A percentile compares a stretch with the other conserved stretches of the same genome.
These are phyloP conservation scores for Lepus timidus DNA, from an alignment of 2,113 vertebrate genomes.

Conservation along the genomic window DNA sequence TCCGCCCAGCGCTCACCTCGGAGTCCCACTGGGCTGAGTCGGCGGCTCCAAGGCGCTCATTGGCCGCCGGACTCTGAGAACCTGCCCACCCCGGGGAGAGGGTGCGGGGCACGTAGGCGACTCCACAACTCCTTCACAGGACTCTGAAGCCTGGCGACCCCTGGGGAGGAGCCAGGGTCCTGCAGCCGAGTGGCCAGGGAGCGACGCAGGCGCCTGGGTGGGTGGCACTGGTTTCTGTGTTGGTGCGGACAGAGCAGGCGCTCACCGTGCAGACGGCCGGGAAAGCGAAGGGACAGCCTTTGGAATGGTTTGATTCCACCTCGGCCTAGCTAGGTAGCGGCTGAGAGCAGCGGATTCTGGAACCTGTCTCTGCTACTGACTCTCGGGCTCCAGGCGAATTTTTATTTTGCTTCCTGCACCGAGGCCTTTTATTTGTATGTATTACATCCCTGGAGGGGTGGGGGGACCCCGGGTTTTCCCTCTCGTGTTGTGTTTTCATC, in stretches of 20 bases:
- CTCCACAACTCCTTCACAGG: not conserved
- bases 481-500: too few species aligned
- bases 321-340: not conserved
- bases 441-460: too few species aligned
- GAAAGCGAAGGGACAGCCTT: not conserved
- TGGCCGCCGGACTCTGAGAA: slow-evolving; percentile 9
- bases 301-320: not conserved
- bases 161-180: not conserved
- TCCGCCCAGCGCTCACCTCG: slow-evolving; percentile 50
- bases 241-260: not conserved
- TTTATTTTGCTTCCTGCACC: not conserved
- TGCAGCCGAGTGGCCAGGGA: not conserved
- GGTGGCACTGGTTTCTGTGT: not conserved
- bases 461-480: too few species aligned
- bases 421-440: too few species aligned
- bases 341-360: not conserved
- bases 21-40: not conserved
- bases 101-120: not conserved
- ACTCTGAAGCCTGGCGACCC: not conserved
- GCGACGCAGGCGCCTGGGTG: not conserved
- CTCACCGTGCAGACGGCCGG: not conserved
- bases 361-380: not conserved
- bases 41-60: not conserved
- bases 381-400: not conserved
- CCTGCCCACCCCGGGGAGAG: too few species aligned